Evolutionary conservation across 2,113 vertebrate genomes (phyloP).

Genomic region (Eleginops maclovinus): DNA sequence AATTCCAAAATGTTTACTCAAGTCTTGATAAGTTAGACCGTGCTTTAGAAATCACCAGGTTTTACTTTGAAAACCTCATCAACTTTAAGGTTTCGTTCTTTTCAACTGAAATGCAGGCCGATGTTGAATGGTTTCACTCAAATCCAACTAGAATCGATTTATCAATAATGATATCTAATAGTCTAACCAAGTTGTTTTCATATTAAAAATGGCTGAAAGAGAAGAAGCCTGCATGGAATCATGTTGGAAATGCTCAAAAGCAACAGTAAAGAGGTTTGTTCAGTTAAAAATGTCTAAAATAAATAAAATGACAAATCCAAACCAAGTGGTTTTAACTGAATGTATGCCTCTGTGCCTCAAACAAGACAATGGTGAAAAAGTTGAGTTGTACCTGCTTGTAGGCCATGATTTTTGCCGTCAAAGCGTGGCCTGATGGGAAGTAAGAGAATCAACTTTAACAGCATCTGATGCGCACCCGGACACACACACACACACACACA

Average conservation of each 20-base stretch:
- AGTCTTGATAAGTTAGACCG: not conserved
- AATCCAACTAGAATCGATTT: not conserved
- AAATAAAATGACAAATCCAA: not conserved
- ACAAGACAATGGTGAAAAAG: not conserved
- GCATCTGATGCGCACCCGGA: slow-evolving; percentile 53
- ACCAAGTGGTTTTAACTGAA: too few relatives aligned
- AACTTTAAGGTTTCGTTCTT: too few relatives aligned
- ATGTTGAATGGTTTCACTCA: not conserved
- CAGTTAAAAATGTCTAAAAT: not conserved
- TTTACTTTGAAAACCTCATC: not conserved
- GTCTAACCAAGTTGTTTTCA: not conserved
- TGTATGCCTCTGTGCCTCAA: not conserved
- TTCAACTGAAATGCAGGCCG: not conserved
- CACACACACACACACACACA: slow-evolving; percentile 22
- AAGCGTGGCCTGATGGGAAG: slow-evolving; percentile 55
- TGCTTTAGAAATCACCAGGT: not conserved
- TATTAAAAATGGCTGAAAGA: not conserved
- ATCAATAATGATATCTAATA: not conserved
- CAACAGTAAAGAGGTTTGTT: too few relatives aligned
- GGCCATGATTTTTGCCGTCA: slow-evolving; percentile 35
- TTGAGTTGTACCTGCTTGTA: slow-evolving; percentile 8
- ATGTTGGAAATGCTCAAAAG: not conserved
- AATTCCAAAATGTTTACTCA: not conserved
- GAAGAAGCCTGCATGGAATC: not conserved
- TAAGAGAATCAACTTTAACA: slow-evolving; percentile 50